Evolutionary conservation across 1,140 invertebrate species (phyloP).

Genomic region (Drosophila chauvacae): DNA sequence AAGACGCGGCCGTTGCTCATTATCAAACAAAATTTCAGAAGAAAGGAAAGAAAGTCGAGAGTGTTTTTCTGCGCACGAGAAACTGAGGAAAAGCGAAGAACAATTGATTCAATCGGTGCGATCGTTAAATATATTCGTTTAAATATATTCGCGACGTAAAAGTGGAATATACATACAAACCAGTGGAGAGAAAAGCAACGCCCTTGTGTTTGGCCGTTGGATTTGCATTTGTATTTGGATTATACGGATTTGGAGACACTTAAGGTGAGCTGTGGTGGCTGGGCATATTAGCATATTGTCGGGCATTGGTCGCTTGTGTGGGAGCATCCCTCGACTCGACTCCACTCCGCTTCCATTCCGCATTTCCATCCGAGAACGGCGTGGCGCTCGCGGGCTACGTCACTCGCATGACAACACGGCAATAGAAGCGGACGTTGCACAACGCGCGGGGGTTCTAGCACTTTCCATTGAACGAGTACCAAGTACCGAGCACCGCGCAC

Average conservation of each 20-base stretch:
- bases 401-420: constrained; percentile 44
- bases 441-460: constrained; percentile 70
- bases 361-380: constrained; percentile 23
- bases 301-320: constrained; percentile 10
- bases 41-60: background rate
- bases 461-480: constrained; percentile 56
- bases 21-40: constrained; percentile 42
- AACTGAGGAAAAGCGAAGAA: constrained; percentile 22
- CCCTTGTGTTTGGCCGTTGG: constrained; percentile 5
- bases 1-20: constrained; percentile 3
- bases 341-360: constrained; percentile 2
- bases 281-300: constrained; percentile 14
- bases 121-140: constrained; percentile 12
- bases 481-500: constrained; percentile 32
- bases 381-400: constrained; percentile 18
- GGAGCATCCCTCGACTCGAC: constrained; percentile 10
- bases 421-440: constrained; percentile 61
- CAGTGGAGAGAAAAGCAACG: constrained; percentile 11
- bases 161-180: background rate
- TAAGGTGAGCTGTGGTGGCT: constrained; percentile 13
- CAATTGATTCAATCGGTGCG: constrained; percentile 33
- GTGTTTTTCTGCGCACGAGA: constrained; percentile 23
- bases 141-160: constrained; percentile 17
- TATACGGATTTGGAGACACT: constrained; percentile 9
- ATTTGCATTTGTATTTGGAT: constrained; percentile 18